Percentiles rank a stretch among this genome's conserved stretches.
These are phyloP conservation scores for Xylocopa sonorina DNA, from an alignment of 1,140 invertebrate species.

Conservation along the genomic window DNA sequence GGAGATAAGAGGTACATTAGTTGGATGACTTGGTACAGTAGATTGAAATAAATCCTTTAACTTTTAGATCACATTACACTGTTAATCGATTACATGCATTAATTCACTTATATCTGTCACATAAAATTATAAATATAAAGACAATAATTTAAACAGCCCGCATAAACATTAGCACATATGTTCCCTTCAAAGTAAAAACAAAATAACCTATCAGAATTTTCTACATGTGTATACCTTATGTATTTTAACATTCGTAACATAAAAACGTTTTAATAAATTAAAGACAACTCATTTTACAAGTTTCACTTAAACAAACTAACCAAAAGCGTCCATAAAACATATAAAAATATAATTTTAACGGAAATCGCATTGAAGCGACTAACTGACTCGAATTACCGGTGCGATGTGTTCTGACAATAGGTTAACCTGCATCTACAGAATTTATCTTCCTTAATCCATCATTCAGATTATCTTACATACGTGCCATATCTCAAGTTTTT, in stretches of 20 bases:
- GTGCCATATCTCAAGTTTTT: background rate
- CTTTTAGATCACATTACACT: background rate
- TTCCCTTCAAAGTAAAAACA: conserved; percentile 16
- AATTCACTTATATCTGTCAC: background rate
- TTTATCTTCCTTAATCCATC: conserved; percentile 9
- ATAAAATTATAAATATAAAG: background rate
- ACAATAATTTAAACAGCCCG: conserved; percentile 4
- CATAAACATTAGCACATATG: background rate
- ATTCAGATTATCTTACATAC: background rate
- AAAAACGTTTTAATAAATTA: background rate
- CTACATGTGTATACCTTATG: background rate
- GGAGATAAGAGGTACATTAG: background rate
- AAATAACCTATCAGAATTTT: conserved; percentile 8
- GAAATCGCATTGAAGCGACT: background rate
- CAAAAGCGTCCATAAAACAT: background rate
- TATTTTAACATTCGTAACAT: background rate
- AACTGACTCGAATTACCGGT: conserved; percentile 15
- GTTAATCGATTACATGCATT: background rate
- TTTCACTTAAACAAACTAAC: background rate
- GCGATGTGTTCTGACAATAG: conserved; percentile 16
- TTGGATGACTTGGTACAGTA: background rate
- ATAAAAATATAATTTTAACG: conserved; percentile 2
- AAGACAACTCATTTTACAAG: conserved; percentile 10
- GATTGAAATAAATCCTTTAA: background rate
- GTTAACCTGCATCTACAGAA: conserved; percentile 22